phyloP scores from a whole-genome alignment of 2,113 vertebrate species.

The Nycticryphes semicollaris region DNA sequence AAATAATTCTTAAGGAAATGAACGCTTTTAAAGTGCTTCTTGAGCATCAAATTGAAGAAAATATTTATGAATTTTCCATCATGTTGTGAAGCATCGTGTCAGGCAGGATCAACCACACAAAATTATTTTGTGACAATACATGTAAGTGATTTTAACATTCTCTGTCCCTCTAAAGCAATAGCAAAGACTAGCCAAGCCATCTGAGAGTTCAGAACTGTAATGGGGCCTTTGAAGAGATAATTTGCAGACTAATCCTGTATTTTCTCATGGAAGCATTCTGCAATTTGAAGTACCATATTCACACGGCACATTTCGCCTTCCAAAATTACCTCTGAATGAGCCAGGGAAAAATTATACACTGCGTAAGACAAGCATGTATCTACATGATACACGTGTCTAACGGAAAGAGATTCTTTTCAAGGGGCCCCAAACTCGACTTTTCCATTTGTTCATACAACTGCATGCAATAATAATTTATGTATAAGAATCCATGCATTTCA shows the following conservation, averaged over 20 bases:
- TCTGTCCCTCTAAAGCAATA: constrained; percentile 1
- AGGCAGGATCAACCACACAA: constrained; percentile 40
- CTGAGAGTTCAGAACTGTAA: constrained; percentile 38
- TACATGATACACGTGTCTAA: neutral
- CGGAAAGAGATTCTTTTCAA: constrained; percentile 35
- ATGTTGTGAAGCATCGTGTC: constrained; percentile 1
- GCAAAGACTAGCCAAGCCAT: constrained; percentile 17
- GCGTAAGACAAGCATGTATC: neutral
- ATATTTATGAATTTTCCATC: constrained; percentile 45
- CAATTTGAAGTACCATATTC: constrained; percentile 38
- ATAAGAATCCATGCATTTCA: neutral
- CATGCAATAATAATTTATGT: neutral
- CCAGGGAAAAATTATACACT: constrained; percentile 20
- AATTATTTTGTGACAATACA: constrained; percentile 48
- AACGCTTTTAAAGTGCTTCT: neutral
- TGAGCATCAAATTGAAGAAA: constrained; percentile 25
- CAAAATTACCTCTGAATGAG: constrained; percentile 39
- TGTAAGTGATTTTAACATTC: constrained; percentile 43
- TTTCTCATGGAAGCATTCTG: constrained; percentile 11
- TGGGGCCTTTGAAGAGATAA: constrained; percentile 47
- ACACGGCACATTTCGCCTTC: neutral
- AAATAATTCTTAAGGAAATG: constrained; percentile 41
- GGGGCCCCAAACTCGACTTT: constrained; percentile 21
- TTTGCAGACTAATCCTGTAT: constrained; percentile 40
- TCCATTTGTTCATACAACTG: neutral